Evolutionary conservation across 2,888 invertebrate genomes (phyloP), one percentile per base, ranked within the genome.

Genomic region (Hemistola chrysoprasaria): DNA sequence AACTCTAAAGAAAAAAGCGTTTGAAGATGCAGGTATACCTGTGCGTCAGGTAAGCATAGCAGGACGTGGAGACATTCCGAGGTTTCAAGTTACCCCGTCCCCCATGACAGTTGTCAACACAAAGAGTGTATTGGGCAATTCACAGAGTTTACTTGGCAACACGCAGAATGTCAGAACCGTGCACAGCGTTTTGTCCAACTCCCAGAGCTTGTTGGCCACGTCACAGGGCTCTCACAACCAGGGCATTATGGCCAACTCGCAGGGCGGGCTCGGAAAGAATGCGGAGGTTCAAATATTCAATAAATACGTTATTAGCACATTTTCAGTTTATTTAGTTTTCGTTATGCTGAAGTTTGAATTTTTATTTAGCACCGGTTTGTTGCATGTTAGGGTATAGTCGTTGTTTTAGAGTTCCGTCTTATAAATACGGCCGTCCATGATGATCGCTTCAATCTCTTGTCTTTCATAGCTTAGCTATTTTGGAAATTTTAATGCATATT

Each of bases 11-110:
- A 96, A 95, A 79, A 96, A 96, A 71, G 94, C 95, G 0, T 96
- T 95, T 71, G 96, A 96, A 73, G 96, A 96, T 68, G 95, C 95
- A 47, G 95, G 96, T 48, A 91, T 96, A 58, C 94, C 95, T 38
- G 92, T 93, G 8, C 87, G 93, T 54, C 90, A 91, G 80, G 90
- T 92, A 61, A 91, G 90, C 74, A 90, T 90, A 59, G 82, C 90
- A 23, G 84, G 90, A 51, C 78, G 86, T 40, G 75, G 76, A 45
- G 73, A 70, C 62, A 78, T 76, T 48, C 65, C 58, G 51, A 53
- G 65, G 47, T 71, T 66, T 50, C 78, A 76, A 71, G 75, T 78
- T 78, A 68, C 66, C 49, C 1, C 40, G 5, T 60, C 73, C 32
- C 68, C 72, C 46, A 56, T 79, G 74, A 70, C 77, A 60, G 62